Evolutionary conservation across 2,113 vertebrate species (phyloP), one percentile per base, ranked within the genome.

Genomic region (Tupaia tana): DNA sequence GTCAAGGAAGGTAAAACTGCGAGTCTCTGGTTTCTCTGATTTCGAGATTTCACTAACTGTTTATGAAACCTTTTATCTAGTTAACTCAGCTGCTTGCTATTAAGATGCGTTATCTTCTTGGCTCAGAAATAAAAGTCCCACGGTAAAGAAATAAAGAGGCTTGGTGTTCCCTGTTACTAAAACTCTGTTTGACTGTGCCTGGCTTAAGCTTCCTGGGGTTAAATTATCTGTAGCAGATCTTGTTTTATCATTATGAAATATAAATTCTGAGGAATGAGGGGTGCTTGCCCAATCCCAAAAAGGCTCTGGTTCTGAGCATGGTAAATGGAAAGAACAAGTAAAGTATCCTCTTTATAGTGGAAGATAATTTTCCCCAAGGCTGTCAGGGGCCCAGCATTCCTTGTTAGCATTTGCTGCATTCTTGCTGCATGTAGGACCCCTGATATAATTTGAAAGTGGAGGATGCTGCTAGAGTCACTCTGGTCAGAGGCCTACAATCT

Each of bases 81-180:
- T 98, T 97, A 97, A 98, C 97, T 98, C 97, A 96, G 95, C 95
- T 86, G 89, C 95, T 93, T 95, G 93, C 96, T 96, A 97, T 97
- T 98, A 96, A 97, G 95, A 97, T 96, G 95, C 56, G 93, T 94
- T 97, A 97, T 96, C 97, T 96, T 90, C 79, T 77, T 91, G 79
- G 96, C 95, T 97, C 95, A 97, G 95, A 92, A 96, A 96, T 92
- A 82, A 95, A 94, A 95, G 91, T 97, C 95, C 91, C 96, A 96
- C 96, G 89, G 95, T 92, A 96, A 86, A 79, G 75, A 91, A 93
- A 95, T 75, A 92, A 93, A 95, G 92, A 94, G 83, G 66, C 79
- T 58, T 79, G 24, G 31, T 25, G 80, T 86, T 96, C 58, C 71
- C 74, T 58, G 82, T 83, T 67, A 90, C 78, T 75, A 74, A 92